Conservation (phyloP, 2,888 invertebrate genomes). For the Erebia aethiops region DNA sequence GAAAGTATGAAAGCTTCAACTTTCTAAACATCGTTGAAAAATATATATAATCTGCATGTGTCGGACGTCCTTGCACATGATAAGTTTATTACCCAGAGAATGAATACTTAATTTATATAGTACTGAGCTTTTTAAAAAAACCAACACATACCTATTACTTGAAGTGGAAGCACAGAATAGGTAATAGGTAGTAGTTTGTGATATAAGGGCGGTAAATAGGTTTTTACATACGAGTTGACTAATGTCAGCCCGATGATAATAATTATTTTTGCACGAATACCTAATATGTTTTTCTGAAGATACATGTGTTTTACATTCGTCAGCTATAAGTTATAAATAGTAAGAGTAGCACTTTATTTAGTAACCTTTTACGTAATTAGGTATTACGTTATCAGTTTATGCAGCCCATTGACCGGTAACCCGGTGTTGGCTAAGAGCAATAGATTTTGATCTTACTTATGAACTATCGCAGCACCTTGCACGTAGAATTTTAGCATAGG, state of each 20-base stretch:
- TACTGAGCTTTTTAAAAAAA: not conserved
- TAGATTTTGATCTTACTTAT: not conserved
- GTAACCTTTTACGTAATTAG: slow-evolving; percentile 8
- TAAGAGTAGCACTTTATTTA: slow-evolving; percentile 12
- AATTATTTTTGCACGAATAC: too few species aligned
- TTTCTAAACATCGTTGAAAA: slow-evolving; percentile 42
- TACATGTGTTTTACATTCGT: too few species aligned
- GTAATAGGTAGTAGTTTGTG: too few species aligned
- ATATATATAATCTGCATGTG: slow-evolving; percentile 38
- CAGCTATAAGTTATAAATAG: slow-evolving; percentile 2
- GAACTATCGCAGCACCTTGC: not conserved
- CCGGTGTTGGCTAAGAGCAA: not conserved
- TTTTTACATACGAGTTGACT: too few species aligned
- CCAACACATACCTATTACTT: not conserved
- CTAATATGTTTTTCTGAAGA: too few species aligned
- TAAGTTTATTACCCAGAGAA: not conserved
- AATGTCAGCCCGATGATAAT: too few species aligned
- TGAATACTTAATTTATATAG: not conserved
- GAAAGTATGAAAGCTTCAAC: slow-evolving; percentile 44
- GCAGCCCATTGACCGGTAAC: not conserved
- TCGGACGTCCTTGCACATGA: slow-evolving; percentile 23
- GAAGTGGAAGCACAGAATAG: too few species aligned
- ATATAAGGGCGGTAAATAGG: too few species aligned
- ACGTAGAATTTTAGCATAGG: not conserved
- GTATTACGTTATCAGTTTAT: slow-evolving; percentile 12